Evolutionary conservation across 2,797 vertebrate genomes (phyloP).

Genomic region (Chiloscyllium punctatum): DNA sequence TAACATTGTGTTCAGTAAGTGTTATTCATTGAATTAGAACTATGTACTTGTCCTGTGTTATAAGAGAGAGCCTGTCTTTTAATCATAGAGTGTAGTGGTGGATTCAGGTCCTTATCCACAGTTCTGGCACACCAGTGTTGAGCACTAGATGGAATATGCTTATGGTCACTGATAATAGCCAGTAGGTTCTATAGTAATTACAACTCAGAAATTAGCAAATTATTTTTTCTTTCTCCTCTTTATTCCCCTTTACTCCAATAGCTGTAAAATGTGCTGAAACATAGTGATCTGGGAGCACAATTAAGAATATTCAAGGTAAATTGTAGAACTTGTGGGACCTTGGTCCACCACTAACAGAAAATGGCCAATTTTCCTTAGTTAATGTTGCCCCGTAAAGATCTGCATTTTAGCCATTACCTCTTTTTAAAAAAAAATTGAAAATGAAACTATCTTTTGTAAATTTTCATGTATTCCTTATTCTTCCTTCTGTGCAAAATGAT

Average conservation of each 20-base stretch:
- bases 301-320: constrained; percentile 14
- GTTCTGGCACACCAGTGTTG: constrained; percentile 32
- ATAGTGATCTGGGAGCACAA: not conserved
- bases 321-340: constrained; percentile 18
- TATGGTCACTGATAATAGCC: constrained; percentile 28
- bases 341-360: constrained; percentile 7
- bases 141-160: constrained; percentile 8
- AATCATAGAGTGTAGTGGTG: constrained; percentile 32
- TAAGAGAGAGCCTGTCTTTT: constrained; percentile 51
- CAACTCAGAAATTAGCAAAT: constrained; percentile 15
- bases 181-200: constrained; percentile 27
- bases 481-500: constrained; percentile 38
- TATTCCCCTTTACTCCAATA: not conserved
- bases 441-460: constrained; percentile 39
- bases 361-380: constrained; percentile 28
- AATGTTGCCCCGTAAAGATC: constrained; percentile 27
- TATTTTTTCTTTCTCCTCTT: not conserved
- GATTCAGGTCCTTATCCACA: constrained; percentile 31
- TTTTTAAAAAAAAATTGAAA: constrained; percentile 36
- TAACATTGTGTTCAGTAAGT: constrained; percentile 59
- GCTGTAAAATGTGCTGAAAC: constrained; percentile 1
- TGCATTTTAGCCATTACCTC: constrained; percentile 38
- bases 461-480: constrained; percentile 38
- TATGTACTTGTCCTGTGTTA: constrained; percentile 49
- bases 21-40: constrained; percentile 59